phyloP scores from a whole-genome alignment of 2,888 invertebrate genomes.

The Silvanus unidentatus region DNA sequence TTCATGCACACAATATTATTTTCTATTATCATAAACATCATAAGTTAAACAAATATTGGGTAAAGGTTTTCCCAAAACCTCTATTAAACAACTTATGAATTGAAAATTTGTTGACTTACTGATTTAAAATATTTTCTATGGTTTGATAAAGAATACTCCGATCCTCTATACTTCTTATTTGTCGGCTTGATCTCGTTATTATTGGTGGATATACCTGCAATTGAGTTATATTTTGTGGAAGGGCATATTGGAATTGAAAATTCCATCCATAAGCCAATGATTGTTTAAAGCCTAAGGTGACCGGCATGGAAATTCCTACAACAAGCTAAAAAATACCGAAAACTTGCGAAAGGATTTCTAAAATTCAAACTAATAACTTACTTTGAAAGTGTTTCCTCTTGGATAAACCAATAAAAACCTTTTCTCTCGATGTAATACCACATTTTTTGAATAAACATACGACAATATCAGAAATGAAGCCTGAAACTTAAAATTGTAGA shows the following conservation, averaged over 20 bases:
- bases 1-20: conserved; percentile 17
- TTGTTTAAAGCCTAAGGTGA: conserved; percentile 50
- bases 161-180: conserved; percentile 29
- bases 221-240: conserved; percentile 34
- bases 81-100: too few relatives aligned
- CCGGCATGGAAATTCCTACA: conserved; percentile 54
- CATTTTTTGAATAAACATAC: too few relatives aligned
- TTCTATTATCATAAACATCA: too few relatives aligned
- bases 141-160: conserved; percentile 34
- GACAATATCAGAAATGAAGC: too few relatives aligned
- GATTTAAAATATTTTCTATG: conserved; percentile 35
- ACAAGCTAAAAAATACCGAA: conserved; percentile 57
- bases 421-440: conserved; percentile 12
- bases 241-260: conserved; percentile 59
- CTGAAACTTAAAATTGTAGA: too few relatives aligned
- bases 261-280: conserved; percentile 55
- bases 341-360: too few relatives aligned
- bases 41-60: too few relatives aligned
- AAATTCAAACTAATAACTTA: too few relatives aligned
- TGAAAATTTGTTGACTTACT: conserved; percentile 22
- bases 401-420: conserved; percentile 24
- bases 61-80: too few relatives aligned
- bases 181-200: conserved; percentile 24
- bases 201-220: conserved; percentile 36
- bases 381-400: conserved; percentile 34